phyloP scores from a whole-genome alignment of 2,888 invertebrate species.

The Drosophila conformis region DNA sequence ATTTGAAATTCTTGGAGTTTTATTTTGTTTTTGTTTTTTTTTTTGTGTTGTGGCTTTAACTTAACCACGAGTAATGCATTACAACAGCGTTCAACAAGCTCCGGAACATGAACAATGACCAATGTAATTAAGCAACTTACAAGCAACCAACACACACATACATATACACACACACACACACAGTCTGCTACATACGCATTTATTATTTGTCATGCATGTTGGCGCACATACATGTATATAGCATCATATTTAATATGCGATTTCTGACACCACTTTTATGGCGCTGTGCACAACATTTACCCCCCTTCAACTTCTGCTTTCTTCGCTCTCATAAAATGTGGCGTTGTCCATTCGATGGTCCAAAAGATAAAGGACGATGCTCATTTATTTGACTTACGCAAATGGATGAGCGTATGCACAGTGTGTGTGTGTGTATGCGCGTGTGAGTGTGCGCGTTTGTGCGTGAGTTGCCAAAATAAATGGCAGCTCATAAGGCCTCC shows the following conservation, averaged over 20 bases:
- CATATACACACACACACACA: slow-evolving; percentile 19
- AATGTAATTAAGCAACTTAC: slow-evolving; percentile 75
- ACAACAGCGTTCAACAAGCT: slow-evolving; percentile 65
- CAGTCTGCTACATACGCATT: slow-evolving; percentile 20
- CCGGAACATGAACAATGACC: slow-evolving; percentile 56
- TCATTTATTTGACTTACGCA: slow-evolving; percentile 79
- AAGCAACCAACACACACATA: slow-evolving; percentile 55
- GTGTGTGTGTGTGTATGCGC: neutral
- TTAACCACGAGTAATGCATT: slow-evolving; percentile 72
- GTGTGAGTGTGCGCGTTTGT: slow-evolving; percentile 14
- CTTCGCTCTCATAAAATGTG: slow-evolving; percentile 51
- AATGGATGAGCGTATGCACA: slow-evolving; percentile 39
- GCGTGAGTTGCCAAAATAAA: slow-evolving; percentile 63
- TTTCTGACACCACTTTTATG: slow-evolving; percentile 72
- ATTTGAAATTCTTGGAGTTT: slow-evolving; percentile 1
- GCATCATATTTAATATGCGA: slow-evolving; percentile 75
- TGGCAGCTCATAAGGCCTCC: slow-evolving; percentile 63
- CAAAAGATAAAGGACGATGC: slow-evolving; percentile 62
- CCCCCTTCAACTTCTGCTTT: neutral
- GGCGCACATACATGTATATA: slow-evolving; percentile 27
- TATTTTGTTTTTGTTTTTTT: slow-evolving; percentile 1
- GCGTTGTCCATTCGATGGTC: slow-evolving; percentile 56
- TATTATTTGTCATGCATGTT: slow-evolving; percentile 61
- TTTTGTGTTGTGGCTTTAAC: slow-evolving; percentile 42
- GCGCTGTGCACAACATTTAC: slow-evolving; percentile 2